phyloP scores from a whole-genome alignment of 2,888 invertebrate species.

The Synanthedon vespiformis region DNA sequence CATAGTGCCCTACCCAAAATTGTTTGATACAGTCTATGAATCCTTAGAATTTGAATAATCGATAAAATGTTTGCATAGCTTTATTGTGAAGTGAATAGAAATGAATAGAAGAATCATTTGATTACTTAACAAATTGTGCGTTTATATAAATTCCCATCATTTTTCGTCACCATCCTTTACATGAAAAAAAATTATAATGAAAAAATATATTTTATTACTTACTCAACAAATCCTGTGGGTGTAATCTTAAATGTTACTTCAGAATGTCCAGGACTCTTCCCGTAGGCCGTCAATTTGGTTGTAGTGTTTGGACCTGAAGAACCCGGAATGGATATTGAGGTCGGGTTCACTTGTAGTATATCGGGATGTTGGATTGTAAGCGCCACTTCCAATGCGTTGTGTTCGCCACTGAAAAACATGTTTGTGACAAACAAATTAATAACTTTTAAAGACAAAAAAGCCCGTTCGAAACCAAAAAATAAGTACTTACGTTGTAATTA shows the following conservation, averaged over 20 bases:
- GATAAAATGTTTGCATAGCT: too few species aligned
- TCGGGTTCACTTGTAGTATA: slow-evolving; percentile 70
- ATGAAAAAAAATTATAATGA: too few species aligned
- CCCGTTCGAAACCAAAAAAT: background rate
- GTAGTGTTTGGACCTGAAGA: slow-evolving; percentile 31
- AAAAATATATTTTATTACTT: slow-evolving; percentile 20
- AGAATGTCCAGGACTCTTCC: slow-evolving; percentile 75
- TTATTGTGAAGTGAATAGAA: too few species aligned
- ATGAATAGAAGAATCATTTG: too few species aligned
- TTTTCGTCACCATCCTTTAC: too few species aligned
- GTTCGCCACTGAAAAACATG: slow-evolving; percentile 42
- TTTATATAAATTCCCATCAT: too few species aligned
- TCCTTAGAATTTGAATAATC: too few species aligned
- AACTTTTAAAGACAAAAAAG: too few species aligned
- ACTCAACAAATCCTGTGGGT: slow-evolving; percentile 61
- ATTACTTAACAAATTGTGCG: too few species aligned
- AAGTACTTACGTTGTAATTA: slow-evolving; percentile 72
- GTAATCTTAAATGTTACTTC: slow-evolving; percentile 73
- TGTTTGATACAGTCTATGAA: too few species aligned
- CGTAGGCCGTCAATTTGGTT: slow-evolving; percentile 59
- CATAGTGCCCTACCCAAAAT: too few species aligned
- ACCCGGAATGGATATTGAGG: slow-evolving; percentile 46
- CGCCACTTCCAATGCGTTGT: slow-evolving; percentile 54
- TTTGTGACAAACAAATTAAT: too few species aligned
- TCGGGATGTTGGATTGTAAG: slow-evolving; percentile 74